Evolutionary conservation across 2,888 invertebrate species (phyloP).

Genomic region (Eupelmus urozonus): DNA sequence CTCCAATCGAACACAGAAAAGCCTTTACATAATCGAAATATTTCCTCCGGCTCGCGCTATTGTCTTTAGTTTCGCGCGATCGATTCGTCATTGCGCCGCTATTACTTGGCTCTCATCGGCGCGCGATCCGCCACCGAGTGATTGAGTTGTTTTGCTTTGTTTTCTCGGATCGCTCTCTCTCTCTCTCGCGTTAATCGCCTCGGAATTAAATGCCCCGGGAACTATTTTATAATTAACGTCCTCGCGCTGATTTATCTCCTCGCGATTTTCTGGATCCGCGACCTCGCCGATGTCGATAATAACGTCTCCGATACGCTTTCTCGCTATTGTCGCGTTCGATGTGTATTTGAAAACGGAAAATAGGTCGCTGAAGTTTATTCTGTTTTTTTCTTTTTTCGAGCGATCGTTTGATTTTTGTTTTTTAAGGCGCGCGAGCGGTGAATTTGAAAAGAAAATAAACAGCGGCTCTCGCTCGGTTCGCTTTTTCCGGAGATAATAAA

Average conservation of each 20-base stretch:
- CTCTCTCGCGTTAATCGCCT: not conserved
- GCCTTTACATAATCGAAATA: no score
- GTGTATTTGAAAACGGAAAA: not conserved
- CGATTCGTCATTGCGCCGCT: slow-evolving; percentile 15
- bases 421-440: no score
- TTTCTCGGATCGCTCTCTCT: no score
- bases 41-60: not conserved
- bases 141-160: not conserved
- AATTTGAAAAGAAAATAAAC: no score
- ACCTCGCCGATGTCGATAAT: not conserved
- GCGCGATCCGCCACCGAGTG: not conserved
- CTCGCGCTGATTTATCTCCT: not conserved
- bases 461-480: no score
- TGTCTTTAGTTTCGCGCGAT: slow-evolving; percentile 12
- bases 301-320: not conserved
- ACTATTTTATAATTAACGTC: slow-evolving; percentile 13
- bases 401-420: no score
- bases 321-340: not conserved
- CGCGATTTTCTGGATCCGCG: no score
- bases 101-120: slow-evolving; percentile 12
- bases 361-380: not conserved
- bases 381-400: no score
- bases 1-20: no score
- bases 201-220: slow-evolving; percentile 2
- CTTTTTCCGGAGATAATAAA: slow-evolving; percentile 19